phyloP scores from a whole-genome alignment of 2,888 invertebrate species.

The Xestia sexstrigata region DNA sequence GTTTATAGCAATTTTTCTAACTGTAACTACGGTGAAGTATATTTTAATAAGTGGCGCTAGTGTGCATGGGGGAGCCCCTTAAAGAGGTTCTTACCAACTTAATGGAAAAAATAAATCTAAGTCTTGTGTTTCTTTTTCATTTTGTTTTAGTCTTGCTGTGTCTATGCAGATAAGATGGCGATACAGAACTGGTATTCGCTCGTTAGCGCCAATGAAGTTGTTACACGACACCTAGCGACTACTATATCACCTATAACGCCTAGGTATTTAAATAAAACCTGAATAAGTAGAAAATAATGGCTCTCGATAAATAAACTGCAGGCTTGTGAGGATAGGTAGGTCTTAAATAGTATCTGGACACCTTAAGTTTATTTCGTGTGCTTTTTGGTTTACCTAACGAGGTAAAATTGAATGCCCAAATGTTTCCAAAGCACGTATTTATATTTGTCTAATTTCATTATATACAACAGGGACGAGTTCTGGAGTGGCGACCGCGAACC shows the following conservation, averaged over 20 bases:
- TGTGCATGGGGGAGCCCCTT: no score
- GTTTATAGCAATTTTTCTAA: no score
- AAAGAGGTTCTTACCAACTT: conserved; percentile 4
- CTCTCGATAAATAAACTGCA: not conserved
- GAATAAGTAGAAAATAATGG: conserved; percentile 24
- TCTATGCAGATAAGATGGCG: conserved; percentile 37
- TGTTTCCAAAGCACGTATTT: not conserved
- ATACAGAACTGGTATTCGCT: conserved; percentile 63
- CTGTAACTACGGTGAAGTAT: no score
- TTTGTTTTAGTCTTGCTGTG: conserved; percentile 20
- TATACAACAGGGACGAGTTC: not conserved
- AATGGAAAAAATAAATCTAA: conserved; percentile 13
- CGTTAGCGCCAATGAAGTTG: conserved; percentile 63
- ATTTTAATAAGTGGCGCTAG: no score
- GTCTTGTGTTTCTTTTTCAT: not conserved
- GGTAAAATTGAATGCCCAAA: not conserved
- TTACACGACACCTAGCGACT: conserved; percentile 52
- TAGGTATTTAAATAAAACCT: conserved; percentile 52
- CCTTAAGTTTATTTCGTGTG: not conserved
- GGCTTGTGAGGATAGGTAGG: no score
- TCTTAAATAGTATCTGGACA: not conserved
- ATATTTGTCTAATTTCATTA: not conserved
- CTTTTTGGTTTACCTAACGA: not conserved
- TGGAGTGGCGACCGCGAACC: no score
- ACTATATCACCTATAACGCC: conserved; percentile 43